These are phyloP conservation scores for Hypocryptadius cinnamomeus DNA, from an alignment of 2,113 vertebrate species.

Conservation along the genomic window DNA sequence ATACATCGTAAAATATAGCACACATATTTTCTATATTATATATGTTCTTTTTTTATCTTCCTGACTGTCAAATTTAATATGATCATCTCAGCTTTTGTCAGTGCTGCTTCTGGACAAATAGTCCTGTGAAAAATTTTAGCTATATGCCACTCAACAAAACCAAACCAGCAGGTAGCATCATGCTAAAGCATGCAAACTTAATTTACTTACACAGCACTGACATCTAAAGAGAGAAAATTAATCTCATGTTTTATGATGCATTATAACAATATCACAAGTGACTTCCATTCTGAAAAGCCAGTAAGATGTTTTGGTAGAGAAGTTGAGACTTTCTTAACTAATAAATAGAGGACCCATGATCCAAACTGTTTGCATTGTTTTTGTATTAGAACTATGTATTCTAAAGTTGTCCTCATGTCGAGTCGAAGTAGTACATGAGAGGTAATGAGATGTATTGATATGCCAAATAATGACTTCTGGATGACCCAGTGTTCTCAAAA, in stretches of 20 bases:
- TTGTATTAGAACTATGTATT: not conserved
- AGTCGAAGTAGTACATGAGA: not conserved
- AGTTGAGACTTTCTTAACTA: not conserved
- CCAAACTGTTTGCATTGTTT: not conserved
- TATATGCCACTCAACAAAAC: not conserved
- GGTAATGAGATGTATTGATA: not conserved
- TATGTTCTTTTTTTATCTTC: not conserved
- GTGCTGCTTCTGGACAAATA: not conserved
- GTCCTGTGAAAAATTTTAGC: not conserved
- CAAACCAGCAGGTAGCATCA: not conserved
- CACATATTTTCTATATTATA: not conserved
- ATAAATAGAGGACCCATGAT: not conserved
- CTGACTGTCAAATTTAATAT: not conserved
- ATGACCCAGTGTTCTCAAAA: constrained; percentile 14
- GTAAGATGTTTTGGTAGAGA: not conserved
- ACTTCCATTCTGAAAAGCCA: not conserved
- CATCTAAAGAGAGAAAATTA: not conserved
- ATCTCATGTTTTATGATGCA: not conserved
- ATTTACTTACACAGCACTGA: not conserved
- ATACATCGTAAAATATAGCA: not conserved
- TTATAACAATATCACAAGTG: not conserved
- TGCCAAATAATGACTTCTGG: constrained; percentile 21
- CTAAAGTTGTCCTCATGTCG: not conserved
- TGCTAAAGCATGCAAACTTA: not conserved
- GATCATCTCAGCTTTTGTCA: not conserved